A percentile compares a stretch with the other conserved stretches of the same genome.
These are phyloP conservation scores for Meriones unguiculatus DNA, from an alignment of 2,113 vertebrate species.

Conservation along the genomic window DNA sequence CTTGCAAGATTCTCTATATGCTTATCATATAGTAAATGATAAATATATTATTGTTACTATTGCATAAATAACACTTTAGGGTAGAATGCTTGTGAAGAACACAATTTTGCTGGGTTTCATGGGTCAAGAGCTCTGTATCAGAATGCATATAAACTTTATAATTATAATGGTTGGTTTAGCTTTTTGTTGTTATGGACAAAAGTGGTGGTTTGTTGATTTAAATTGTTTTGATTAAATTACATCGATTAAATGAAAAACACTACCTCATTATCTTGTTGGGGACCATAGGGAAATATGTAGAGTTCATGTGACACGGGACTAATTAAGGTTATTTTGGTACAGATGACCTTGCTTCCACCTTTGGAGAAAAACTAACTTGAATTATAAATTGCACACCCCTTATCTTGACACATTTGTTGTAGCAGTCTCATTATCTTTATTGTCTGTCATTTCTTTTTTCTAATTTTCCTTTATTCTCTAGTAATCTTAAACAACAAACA, in stretches of 20 bases:
- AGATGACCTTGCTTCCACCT: neutral
- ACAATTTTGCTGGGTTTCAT: neutral
- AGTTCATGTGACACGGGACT: neutral
- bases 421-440: neutral
- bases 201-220: neutral
- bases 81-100: neutral
- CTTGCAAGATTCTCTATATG: neutral
- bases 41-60: neutral
- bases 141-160: neutral
- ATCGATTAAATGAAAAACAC: neutral
- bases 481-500: neutral
- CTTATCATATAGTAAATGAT: neutral
- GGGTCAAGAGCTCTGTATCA: neutral
- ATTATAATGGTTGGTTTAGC: neutral
- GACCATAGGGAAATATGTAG: neutral
- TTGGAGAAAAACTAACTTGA: neutral
- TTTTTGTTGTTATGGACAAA: neutral
- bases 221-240: neutral
- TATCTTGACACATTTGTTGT: neutral
- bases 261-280: neutral
- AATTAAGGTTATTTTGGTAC: neutral
- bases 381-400: neutral
- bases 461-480: neutral
- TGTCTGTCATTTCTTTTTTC: neutral
- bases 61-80: neutral